These are phyloP conservation scores for Agrotis puta DNA, from an alignment of 2,888 invertebrate genomes.

Conservation along the genomic window DNA sequence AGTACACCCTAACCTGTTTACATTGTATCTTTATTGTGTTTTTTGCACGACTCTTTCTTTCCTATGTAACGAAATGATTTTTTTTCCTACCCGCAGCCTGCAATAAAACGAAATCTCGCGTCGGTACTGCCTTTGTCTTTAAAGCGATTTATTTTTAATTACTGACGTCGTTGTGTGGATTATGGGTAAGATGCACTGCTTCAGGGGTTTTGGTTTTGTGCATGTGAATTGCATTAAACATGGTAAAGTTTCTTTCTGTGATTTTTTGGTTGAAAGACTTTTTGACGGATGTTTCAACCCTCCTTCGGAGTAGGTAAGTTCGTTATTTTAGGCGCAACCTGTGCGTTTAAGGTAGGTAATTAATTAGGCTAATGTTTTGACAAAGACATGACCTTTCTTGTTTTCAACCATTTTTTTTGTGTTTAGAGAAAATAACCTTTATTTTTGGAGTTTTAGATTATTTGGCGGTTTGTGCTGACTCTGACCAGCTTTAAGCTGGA, in stretches of 20 bases:
- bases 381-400: background rate
- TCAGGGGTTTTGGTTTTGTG: constrained; percentile 22
- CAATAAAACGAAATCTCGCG: constrained; percentile 85
- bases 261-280: background rate
- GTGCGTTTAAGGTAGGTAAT: background rate
- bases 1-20: constrained; percentile 91
- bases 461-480: background rate
- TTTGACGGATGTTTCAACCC: background rate
- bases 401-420: background rate
- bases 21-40: constrained; percentile 91
- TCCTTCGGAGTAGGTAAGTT: background rate
- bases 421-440: background rate
- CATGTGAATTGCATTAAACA: constrained; percentile 38
- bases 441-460: background rate
- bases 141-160: constrained; percentile 73
- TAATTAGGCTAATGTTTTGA: background rate
- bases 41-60: constrained; percentile 87
- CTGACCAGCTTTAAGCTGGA: too few species aligned
- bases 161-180: constrained; percentile 61
- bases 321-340: background rate
- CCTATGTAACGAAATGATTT: constrained; percentile 86
- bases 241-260: constrained; percentile 20
- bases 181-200: constrained; percentile 61
- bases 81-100: constrained; percentile 75
- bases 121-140: constrained; percentile 74